phyloP scores from a whole-genome alignment of 1,140 invertebrate genomes.

The Cheumatopsyche charites region DNA sequence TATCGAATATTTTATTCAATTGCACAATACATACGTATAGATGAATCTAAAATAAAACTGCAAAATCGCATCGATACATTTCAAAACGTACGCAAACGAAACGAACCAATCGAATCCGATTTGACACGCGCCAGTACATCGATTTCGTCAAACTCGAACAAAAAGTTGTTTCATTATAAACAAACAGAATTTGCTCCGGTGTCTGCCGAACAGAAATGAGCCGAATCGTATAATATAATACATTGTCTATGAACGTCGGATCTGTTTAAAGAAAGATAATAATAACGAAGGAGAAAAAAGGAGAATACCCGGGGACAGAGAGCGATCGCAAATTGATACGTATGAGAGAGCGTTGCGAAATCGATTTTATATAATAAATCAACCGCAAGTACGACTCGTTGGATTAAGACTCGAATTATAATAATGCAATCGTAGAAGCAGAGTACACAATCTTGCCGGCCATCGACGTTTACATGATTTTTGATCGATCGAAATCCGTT shows the following conservation, averaged over 20 bases:
- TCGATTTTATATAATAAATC: conserved; percentile 27
- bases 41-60: too few relatives aligned
- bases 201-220: neutral
- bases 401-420: neutral
- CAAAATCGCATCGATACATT: too few relatives aligned
- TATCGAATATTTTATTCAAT: too few relatives aligned
- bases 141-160: too few relatives aligned
- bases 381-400: conserved; percentile 16
- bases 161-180: conserved; percentile 14
- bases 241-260: too few relatives aligned
- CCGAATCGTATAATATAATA: too few relatives aligned
- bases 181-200: conserved; percentile 1
- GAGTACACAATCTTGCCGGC: too few relatives aligned
- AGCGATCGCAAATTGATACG: conserved; percentile 25
- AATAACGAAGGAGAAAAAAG: neutral
- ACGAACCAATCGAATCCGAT: too few relatives aligned
- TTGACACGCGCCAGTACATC: too few relatives aligned
- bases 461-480: neutral
- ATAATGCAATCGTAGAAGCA: too few relatives aligned
- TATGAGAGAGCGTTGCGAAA: conserved; percentile 20
- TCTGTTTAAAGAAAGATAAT: neutral
- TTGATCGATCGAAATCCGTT: neutral
- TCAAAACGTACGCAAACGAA: too few relatives aligned
- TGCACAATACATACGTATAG: too few relatives aligned
- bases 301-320: neutral